Conservation (phyloP, 2,888 invertebrate species). For the Venustoraphidia nigricollis region DNA sequence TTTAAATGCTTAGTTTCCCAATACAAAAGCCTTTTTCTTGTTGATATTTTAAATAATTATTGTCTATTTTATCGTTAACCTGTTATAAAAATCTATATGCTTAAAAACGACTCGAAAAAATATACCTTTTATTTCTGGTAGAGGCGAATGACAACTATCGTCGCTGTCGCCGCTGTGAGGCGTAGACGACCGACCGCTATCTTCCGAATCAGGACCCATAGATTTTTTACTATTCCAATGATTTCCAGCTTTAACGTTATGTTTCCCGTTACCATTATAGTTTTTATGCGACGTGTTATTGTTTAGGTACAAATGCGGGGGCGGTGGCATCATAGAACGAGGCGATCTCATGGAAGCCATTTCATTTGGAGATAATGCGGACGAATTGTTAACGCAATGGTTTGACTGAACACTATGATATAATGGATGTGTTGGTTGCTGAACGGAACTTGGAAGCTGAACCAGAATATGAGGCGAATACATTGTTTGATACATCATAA, state of each 20-base stretch:
- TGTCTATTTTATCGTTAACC: too few relatives aligned
- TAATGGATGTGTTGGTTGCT: not conserved
- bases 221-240: not conserved
- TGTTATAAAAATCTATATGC: too few relatives aligned
- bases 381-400: not conserved
- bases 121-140: constrained; percentile 4
- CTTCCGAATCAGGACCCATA: constrained; percentile 1
- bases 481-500: not conserved
- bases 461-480: constrained; percentile 1
- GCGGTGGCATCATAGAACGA: constrained; percentile 14
- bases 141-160: constrained; percentile 10
- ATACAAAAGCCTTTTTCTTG: too few relatives aligned
- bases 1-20: too few relatives aligned
- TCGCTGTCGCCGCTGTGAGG: constrained; percentile 10
- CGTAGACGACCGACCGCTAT: constrained; percentile 5
- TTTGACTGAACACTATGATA: not conserved
- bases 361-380: not conserved
- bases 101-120: not conserved
- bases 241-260: not conserved
- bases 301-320: constrained; percentile 11
- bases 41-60: too few relatives aligned
- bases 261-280: not conserved
- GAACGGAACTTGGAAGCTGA: not conserved
- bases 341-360: constrained; percentile 2
- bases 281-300: constrained; percentile 3